Evolutionary conservation across 2,113 vertebrate species (phyloP).

Genomic region (Toxostoma redivivum): DNA sequence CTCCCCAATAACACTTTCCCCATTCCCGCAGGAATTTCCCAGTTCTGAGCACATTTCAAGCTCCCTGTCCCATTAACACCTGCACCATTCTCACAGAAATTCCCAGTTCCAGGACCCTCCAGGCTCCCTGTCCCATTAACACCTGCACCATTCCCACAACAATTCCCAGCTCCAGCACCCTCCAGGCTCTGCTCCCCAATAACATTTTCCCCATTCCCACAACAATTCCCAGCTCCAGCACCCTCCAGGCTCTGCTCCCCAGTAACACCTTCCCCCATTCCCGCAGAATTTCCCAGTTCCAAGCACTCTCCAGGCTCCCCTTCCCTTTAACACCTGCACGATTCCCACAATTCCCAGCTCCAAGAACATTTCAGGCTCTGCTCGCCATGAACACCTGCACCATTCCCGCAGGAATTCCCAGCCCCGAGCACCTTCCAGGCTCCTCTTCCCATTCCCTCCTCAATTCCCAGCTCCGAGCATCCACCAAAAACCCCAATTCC

Average conservation of each 20-base stretch:
- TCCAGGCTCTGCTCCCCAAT: too few species aligned
- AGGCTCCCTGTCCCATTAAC: rapidly evolving
- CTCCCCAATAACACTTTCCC: rapidly evolving
- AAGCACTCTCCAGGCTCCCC: rapidly evolving
- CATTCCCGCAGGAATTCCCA: neutral
- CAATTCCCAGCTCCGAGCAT: neutral
- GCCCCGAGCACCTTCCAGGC: too few species aligned
- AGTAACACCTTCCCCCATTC: rapidly evolving
- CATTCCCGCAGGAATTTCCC: neutral
- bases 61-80: rapidly evolving
- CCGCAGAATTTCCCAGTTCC: rapidly evolving
- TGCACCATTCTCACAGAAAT: rapidly evolving
- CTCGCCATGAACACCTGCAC: rapidly evolving
- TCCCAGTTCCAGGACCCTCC: rapidly evolving
- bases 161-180: rapidly evolving
- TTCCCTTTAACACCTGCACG: rapidly evolving
- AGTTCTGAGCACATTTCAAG: too few species aligned
- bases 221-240: too few species aligned
- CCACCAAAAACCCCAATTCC: too few species aligned
- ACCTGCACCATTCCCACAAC: rapidly evolving
- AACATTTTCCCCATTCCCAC: too few species aligned
- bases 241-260: neutral
- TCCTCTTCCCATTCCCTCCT: too few species aligned
- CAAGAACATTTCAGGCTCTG: neutral
- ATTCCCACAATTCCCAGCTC: neutral